Conservation (phyloP, 2,888 invertebrate genomes). For the Anthoptus insignis region DNA sequence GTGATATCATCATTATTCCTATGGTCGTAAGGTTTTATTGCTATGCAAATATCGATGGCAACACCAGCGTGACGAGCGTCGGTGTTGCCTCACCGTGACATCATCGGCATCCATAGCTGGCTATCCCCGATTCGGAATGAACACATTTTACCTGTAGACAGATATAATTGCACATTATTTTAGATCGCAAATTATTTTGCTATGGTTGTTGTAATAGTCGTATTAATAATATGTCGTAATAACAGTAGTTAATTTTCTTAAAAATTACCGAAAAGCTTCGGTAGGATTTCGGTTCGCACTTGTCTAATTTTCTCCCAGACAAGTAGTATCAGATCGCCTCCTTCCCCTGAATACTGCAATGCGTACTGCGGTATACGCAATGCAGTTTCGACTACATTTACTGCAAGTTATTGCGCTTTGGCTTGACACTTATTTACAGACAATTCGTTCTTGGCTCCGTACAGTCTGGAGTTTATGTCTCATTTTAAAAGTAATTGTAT, state of each 20-base stretch:
- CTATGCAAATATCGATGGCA: slow-evolving; percentile 29
- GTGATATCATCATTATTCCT: slow-evolving; percentile 21
- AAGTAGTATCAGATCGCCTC: slow-evolving; percentile 1
- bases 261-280: not conserved
- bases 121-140: slow-evolving; percentile 18
- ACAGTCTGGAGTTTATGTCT: slow-evolving; percentile 2
- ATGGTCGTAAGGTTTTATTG: slow-evolving; percentile 26
- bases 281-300: not conserved
- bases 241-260: too few species aligned
- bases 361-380: slow-evolving; percentile 34
- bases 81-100: slow-evolving; percentile 25
- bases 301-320: slow-evolving; percentile 5
- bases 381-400: slow-evolving; percentile 26
- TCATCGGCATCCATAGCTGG: slow-evolving; percentile 12
- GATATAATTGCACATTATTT: slow-evolving; percentile 2
- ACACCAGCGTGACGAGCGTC: slow-evolving; percentile 19
- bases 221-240: too few species aligned
- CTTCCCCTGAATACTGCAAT: slow-evolving; percentile 18
- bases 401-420: slow-evolving; percentile 20
- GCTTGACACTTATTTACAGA: slow-evolving; percentile 19
- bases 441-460: slow-evolving; percentile 23
- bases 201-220: too few species aligned
- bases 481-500: not conserved
- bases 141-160: slow-evolving; percentile 19
- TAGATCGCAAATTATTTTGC: not conserved